Evolutionary conservation across 2,113 vertebrate genomes (phyloP), one percentile per base, ranked within the genome.

Genomic region (Cavia porcellus): DNA sequence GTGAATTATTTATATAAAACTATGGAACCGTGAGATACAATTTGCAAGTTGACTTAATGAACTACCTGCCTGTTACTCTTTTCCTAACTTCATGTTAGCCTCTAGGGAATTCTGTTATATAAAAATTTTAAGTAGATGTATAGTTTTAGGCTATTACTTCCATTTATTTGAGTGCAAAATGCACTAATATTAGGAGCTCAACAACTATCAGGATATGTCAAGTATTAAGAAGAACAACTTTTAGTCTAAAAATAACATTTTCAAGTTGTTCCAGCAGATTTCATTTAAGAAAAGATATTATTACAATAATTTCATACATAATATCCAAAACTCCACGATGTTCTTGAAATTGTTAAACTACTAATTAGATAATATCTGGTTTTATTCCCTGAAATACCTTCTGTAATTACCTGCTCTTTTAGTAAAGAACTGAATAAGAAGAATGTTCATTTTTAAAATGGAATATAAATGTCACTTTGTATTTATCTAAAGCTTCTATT

Each of bases 381-480:
- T 95, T 96, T 93, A 95, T 82, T 95, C 72, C 91, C 66, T 42
- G n/a, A 30, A 61, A 7, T 66, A 79, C 59, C 32, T 70, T 90
- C 75, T 94, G 9, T 93, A 96, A 93, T 96, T 95, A 93, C n/a
- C 24, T 94, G 64, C 3, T 92, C 38, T 95, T 95, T 95, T 95
- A 95, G 32, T 70, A 96, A 90, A 95, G 13, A 92, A 86, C 3
- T 86, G 55, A 94, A 83, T 95, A 93, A 84, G n/a, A 86, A 96
- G 20, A 88, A 38, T 85, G 17, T 72, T 94, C 52, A 24, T 86
- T 90, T 95, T 74, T 32, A 96, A 98, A 97, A 82, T 95, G 80
- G 93, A 96, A 64, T 74, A 83, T 66, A 97, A 96, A 95, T 97
- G 61, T 86, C 86, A 96, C 83, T 94, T 95, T 28, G 68, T 96